phyloP scores from a whole-genome alignment of 53 echinoderm and acorn worm genomes.

The Henricia sp. region DNA sequence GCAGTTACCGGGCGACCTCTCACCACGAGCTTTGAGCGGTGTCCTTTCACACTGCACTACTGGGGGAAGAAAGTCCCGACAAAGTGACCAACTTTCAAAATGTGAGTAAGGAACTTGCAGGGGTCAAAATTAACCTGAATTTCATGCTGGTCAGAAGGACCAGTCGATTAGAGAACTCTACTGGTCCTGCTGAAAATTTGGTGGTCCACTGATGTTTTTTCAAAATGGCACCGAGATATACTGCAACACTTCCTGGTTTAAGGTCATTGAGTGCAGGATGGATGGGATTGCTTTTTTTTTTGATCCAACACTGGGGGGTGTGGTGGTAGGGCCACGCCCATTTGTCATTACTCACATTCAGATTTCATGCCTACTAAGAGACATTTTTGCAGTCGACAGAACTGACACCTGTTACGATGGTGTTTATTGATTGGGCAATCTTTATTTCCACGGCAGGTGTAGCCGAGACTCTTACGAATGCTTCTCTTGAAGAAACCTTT shows the following conservation, averaged over 20 bases:
- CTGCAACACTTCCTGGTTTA: too few species aligned
- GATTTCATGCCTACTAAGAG: constrained; percentile 98
- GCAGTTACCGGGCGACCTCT: constrained; percentile 96
- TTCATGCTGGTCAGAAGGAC: too few species aligned
- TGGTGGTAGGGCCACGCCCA: too few species aligned
- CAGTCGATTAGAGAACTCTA: too few species aligned
- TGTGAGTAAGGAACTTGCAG: too few species aligned
- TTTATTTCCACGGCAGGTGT: constrained; percentile 95
- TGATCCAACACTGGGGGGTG: too few species aligned
- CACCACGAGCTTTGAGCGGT: constrained; percentile 90
- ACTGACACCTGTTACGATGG: constrained; percentile 98
- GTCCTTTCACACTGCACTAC: constrained; percentile 99
- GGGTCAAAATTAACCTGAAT: too few species aligned
- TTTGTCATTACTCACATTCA: constrained; percentile 89
- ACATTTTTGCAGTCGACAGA: constrained; percentile 98
- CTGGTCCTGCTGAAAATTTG: too few species aligned
- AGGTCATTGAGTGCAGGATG: too few species aligned
- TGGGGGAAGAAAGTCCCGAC: constrained; percentile 76
- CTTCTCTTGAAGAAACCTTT: constrained; percentile 99
- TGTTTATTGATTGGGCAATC: constrained; percentile 99
- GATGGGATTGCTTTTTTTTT: too few species aligned
- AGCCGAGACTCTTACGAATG: constrained; percentile 95
- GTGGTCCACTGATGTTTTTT: too few species aligned
- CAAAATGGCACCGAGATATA: too few species aligned
- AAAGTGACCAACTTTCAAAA: constrained; percentile 61